Evolutionary conservation across 2,113 vertebrate genomes (phyloP).

Genomic region (Oophaga pumilio): DNA sequence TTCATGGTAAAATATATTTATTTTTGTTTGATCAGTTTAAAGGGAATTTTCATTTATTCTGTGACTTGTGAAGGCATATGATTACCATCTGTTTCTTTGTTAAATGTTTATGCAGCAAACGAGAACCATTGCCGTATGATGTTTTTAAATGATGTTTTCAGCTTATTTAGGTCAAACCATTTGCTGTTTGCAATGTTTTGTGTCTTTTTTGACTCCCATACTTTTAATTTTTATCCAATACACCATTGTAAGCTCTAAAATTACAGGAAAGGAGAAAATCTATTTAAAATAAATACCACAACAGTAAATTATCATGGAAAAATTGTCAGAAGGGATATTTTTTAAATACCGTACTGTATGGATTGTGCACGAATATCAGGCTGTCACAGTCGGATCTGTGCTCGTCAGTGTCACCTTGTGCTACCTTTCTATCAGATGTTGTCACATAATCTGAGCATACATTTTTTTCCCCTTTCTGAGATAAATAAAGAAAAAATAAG

Average conservation of each 20-base stretch:
- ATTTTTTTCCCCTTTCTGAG: not conserved
- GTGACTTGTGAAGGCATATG: not conserved
- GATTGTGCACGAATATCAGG: slow-evolving; percentile 1
- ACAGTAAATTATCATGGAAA: not conserved
- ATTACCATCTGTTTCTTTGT: not conserved
- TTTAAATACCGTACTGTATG: not conserved
- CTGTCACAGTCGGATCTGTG: not conserved
- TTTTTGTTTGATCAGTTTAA: slow-evolving; percentile 63
- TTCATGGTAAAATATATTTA: slow-evolving; percentile 41
- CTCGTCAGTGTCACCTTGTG: slow-evolving; percentile 5
- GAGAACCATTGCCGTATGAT: slow-evolving; percentile 59
- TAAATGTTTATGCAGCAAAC: not conserved
- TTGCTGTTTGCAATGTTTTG: not conserved
- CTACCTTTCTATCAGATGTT: not conserved
- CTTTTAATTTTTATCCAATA: not conserved
- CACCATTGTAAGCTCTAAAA: not conserved
- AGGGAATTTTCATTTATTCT: slow-evolving; percentile 62
- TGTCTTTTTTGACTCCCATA: not conserved
- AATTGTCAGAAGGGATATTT: not conserved
- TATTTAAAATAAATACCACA: not conserved
- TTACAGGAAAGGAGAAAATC: not conserved
- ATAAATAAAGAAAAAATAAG: not conserved
- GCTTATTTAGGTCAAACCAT: not conserved
- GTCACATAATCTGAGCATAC: slow-evolving; percentile 26
- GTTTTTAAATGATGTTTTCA: slow-evolving; percentile 50